Evolutionary conservation across 2,888 invertebrate genomes (phyloP), one percentile per base, ranked within the genome.

Genomic region (Cantharis flavilabris): DNA sequence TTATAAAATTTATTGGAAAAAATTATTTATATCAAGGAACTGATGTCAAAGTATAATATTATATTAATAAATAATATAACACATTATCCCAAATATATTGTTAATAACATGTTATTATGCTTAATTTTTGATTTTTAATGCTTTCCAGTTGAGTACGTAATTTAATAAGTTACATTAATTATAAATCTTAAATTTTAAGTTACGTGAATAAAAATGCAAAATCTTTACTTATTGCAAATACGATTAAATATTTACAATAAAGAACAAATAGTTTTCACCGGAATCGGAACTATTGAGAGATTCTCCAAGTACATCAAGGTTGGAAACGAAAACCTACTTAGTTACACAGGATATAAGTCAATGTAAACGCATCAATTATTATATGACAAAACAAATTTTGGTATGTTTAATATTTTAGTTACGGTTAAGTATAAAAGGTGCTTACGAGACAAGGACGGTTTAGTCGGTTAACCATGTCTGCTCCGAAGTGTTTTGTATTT

Each of bases 301-400:
- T 49, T n/a, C n/a, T 49, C 49, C 7, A 49, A n/a, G 49, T 49
- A n/a, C 49, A 49, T n/a, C 49, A 49, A 49, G 49, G 49, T 49
- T 49, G 49, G 49, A 49, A 49, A 49, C n/a, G 49, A 49, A 49
- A 49, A 49, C 49, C 49, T 49, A 49, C 49, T n/a, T 49, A 49
- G n/a, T 67, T 26, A 67, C 26, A 67, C 65, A 67, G 65, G 65
- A 67, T 67, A 67, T 67, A 26, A 67, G 23, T 67, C 65, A 67
- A 18, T 23, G 65, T 67, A 67, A 67, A n/a, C 65, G 3, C 23
- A 67, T 23, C 23, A 67, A 23, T 67, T 23, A 67, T 23, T 23
- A 23, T 65, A 67, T 67, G 65, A 67, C 26, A 67, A 26, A 67
- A 67, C 65, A 67, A 67, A 67, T 67, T 67, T 67, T 67, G 5